These are phyloP conservation scores for Ormyrus rosae DNA, from an alignment of 2,888 invertebrate species.

Conservation along the genomic window DNA sequence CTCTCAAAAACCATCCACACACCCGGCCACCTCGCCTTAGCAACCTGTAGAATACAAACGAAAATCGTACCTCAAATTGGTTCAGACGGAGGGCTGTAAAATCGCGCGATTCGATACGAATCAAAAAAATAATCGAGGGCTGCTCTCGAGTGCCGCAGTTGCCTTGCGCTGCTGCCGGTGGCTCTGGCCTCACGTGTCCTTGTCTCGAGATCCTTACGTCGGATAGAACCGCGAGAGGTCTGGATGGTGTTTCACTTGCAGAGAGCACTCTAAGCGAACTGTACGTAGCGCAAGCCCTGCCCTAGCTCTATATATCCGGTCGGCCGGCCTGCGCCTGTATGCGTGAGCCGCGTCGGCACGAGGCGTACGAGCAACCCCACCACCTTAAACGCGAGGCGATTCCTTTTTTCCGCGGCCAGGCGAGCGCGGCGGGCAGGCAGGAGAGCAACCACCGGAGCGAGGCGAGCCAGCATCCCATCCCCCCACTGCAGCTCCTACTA, in stretches of 20 bases:
- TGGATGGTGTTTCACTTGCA: conserved; percentile 47
- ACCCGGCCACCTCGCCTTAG: too few species aligned
- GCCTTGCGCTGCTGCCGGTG: background rate
- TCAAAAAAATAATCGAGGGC: conserved; percentile 36
- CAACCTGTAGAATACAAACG: too few species aligned
- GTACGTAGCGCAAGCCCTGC: conserved; percentile 76
- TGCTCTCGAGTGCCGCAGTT: background rate
- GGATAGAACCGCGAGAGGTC: background rate
- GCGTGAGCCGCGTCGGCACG: conserved; percentile 19
- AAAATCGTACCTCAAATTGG: too few species aligned
- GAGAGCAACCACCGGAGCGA: conserved; percentile 68
- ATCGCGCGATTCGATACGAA: conserved; percentile 61
- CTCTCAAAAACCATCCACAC: too few species aligned
- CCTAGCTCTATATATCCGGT: conserved; percentile 77
- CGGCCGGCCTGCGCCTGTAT: conserved; percentile 59
- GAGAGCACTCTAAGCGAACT: conserved; percentile 75
- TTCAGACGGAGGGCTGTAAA: background rate
- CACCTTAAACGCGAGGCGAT: conserved; percentile 8
- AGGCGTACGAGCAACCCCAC: conserved; percentile 38
- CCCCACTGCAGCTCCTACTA: too few species aligned
- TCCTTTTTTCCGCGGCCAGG: conserved; percentile 18
- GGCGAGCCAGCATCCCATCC: too few species aligned
- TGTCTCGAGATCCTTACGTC: conserved; percentile 13
- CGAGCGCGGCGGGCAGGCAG: background rate
- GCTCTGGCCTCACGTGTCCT: background rate